phyloP scores from a whole-genome alignment of 2,113 vertebrate species.

The Edolisoma coerulescens region DNA sequence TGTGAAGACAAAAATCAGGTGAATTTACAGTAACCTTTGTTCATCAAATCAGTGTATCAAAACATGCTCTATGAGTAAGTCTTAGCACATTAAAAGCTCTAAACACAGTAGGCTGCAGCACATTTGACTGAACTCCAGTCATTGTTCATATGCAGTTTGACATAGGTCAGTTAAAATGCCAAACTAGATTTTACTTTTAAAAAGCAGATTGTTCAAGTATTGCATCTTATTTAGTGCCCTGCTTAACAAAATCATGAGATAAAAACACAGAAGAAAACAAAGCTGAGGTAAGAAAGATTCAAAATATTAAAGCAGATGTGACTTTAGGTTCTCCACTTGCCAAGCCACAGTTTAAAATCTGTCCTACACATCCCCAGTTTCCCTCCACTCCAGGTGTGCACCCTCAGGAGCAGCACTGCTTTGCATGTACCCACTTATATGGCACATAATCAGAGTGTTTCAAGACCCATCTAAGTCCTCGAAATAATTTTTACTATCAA shows the following conservation, averaged over 20 bases:
- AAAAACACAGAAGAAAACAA: not conserved
- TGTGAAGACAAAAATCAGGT: not conserved
- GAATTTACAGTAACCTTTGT: not conserved
- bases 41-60: not conserved
- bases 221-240: not conserved
- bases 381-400: not conserved
- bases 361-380: fast-evolving
- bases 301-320: not conserved
- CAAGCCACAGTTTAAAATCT: not conserved
- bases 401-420: not conserved
- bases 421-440: not conserved
- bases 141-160: not conserved
- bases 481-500: not conserved
- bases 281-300: not conserved
- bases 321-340: not conserved
- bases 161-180: not conserved
- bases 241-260: not conserved
- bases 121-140: not conserved
- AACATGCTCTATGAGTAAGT: not conserved
- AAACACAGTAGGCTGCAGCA: not conserved
- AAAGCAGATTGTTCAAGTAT: not conserved
- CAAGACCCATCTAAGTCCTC: not conserved
- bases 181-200: not conserved
- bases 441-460: not conserved
- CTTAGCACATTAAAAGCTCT: not conserved